A percentile compares a stretch with the other conserved stretches of the same genome.
Evolutionary conservation across 2,888 invertebrate species (phyloP).

Genomic region (Pammene fasciana): DNA sequence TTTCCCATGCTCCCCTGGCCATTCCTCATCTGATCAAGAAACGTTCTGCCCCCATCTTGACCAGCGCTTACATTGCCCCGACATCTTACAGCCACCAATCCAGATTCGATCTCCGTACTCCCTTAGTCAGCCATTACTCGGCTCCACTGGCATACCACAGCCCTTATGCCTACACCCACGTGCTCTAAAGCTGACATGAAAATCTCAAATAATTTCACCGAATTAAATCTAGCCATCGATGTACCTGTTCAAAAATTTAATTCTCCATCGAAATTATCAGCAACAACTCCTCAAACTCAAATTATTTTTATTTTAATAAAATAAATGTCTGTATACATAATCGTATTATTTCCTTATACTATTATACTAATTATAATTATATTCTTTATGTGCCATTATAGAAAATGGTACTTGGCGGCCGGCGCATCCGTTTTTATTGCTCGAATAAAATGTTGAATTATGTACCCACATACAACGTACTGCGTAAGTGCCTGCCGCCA

Average conservation of each 20-base stretch:
- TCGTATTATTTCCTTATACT: too few relatives aligned
- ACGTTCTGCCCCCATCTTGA: conserved; percentile 55
- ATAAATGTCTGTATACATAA: not conserved
- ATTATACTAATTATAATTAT: too few relatives aligned
- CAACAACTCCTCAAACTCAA: conserved; percentile 1
- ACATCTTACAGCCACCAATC: conserved; percentile 59
- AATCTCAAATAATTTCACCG: conserved; percentile 6
- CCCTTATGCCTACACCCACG: conserved; percentile 46
- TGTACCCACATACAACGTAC: too few relatives aligned
- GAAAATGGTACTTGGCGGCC: too few relatives aligned
- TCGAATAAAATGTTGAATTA: too few relatives aligned
- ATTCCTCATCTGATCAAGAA: conserved; percentile 65
- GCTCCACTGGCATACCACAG: conserved; percentile 49
- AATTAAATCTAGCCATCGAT: conserved; percentile 43
- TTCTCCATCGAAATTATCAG: conserved; percentile 10
- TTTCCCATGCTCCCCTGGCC: conserved; percentile 54
- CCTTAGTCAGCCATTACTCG: conserved; percentile 54
- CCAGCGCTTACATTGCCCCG: conserved; percentile 55
- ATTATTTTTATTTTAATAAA: conserved; percentile 17
- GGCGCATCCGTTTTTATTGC: too few relatives aligned
- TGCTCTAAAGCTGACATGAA: conserved; percentile 37
- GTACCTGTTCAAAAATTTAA: conserved; percentile 27
- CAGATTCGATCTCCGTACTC: conserved; percentile 57
- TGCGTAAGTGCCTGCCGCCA: too few relatives aligned
- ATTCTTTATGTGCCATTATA: too few relatives aligned